A percentile compares a stretch with the other conserved stretches of the same genome.
Conservation (phyloP, 2,113 vertebrate species). For the Mus musculus region GRCm39 chrX:87963501-87964000, state of each 20-base stretch:
- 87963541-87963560: conserved; percentile 37
- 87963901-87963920: neutral
- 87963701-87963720: neutral
- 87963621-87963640: conserved; percentile 5
- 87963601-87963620: conserved; percentile 6
- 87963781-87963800: neutral
- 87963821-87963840: neutral
- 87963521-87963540: too few relatives aligned
- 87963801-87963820: neutral
- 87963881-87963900: neutral
- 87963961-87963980: neutral
- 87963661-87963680: conserved; percentile 2
- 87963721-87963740: neutral
- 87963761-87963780: conserved; percentile 30
- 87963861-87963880: neutral
- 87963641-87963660: conserved; percentile 35
- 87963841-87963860: neutral
- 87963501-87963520: too few relatives aligned
- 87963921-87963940: neutral
- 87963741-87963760: neutral
- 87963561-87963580: conserved; percentile 13
- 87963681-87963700: conserved; percentile 5
- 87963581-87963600: neutral
- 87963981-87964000: neutral
- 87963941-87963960: neutral